Base-by-base conservation (phyloP, 37 sponge, comb jelly and placozoan species). In the Hexactinellida sp. region DNA sequence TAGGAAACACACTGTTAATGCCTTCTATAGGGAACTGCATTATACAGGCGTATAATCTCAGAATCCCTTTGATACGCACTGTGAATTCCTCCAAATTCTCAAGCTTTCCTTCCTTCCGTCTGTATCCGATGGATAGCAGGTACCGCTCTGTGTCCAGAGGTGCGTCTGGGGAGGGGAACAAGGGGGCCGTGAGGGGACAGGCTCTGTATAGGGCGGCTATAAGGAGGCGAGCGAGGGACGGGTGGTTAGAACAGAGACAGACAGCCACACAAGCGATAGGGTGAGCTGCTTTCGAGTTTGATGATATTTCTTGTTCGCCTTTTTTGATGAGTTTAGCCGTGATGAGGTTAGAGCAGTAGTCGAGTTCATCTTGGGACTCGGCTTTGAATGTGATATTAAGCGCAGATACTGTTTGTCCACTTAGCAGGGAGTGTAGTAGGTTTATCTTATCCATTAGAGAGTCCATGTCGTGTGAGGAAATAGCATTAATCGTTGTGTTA, bases 21-120 rank as follows among this genome's bases (percentile, higher is more conserved):
- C 76, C 76, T 63, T 63, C 76, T 25, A n/a, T 63, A 25, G 76
- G 76, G 34, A 63, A 63, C 13, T 63, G 76, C 76, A 63, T 63
- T n/a, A 63, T n/a, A 63, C 76, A 63, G 34, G 76, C 13, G 30
- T 63, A 63, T 63, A 63, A 23, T 7, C 76, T 7, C 13, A 63
- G 76, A 7, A 63, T 25, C 19, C 76, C 76, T 63, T 63, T 63
- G 3, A 63, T 28, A 28, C 76, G 76, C 5, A 7, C 13, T 23
- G 76, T 21, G 30, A 63, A 63, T n/a, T 63, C 76, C 5, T 63
- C 76, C 34, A n/a, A 63, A 63, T 63, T 23, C 13, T 63, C 76
- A 63, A 63, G 76, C 34, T 63, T 10, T 5, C 13, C 13, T 7
- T 63, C 76, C 13, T 63, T 63, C 25, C 3, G 19, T 63, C 34